A percentile compares a stretch with the other conserved stretches of the same genome.
Conservation (phyloP, 64 coral and sea anemone species). For the Montipora sp. region DNA sequence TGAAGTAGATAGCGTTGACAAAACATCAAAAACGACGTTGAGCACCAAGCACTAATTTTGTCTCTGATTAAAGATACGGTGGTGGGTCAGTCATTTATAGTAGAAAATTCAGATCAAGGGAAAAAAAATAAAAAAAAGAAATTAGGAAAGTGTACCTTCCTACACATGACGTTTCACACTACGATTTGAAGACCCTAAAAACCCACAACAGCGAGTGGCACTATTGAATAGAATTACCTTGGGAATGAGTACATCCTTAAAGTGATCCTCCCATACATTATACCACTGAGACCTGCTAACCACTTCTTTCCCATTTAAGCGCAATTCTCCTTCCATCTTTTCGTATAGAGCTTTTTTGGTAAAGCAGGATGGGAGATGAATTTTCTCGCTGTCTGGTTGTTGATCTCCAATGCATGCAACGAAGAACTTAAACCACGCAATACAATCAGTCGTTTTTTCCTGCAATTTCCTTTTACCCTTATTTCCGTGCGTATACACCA, state of each 20-base stretch:
- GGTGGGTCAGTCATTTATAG: no score
- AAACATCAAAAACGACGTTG: no score
- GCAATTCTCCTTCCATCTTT: conserved; percentile 20
- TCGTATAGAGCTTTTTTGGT: neutral
- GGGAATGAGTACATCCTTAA: conserved; percentile 35
- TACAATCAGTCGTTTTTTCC: neutral
- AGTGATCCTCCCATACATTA: neutral
- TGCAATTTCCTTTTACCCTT: neutral
- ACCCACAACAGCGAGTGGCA: neutral
- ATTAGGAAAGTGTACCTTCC: no score
- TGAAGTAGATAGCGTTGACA: no score
- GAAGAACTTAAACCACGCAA: conserved; percentile 43
- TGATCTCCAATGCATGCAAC: conserved; percentile 6
- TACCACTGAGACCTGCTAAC: conserved; percentile 47
- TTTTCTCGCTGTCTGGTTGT: conserved; percentile 12
- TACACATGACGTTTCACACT: no score
- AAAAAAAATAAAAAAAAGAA: no score
- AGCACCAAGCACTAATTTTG: no score
- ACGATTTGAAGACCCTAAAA: neutral
- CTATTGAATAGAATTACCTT: neutral
- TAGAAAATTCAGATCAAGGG: no score
- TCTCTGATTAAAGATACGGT: no score
- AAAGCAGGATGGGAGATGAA: conserved; percentile 29
- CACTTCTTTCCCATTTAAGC: neutral
- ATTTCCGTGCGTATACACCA: neutral